Conservation (phyloP, 2,797 vertebrate genomes). For the Spondyliosoma cantharus region DNA sequence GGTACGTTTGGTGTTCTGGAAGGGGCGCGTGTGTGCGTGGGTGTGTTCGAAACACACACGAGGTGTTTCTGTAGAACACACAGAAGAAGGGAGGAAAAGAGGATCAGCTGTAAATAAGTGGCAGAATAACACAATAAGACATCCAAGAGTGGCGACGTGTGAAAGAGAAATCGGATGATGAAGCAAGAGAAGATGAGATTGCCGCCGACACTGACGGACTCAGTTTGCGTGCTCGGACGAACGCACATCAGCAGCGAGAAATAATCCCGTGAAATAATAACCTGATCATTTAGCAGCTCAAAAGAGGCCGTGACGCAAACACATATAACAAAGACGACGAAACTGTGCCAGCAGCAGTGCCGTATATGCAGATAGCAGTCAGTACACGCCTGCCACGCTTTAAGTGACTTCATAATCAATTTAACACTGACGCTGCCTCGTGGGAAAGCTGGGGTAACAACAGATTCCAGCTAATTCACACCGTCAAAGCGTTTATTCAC, state of each 20-base stretch:
- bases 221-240: slow-evolving; percentile 35
- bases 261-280: slow-evolving; percentile 43
- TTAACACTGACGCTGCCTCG: slow-evolving; percentile 27
- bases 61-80: slow-evolving; percentile 36
- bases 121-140: slow-evolving; percentile 58
- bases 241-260: slow-evolving; percentile 33
- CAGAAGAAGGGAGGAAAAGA: not conserved
- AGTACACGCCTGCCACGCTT: slow-evolving; percentile 38
- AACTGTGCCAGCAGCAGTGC: slow-evolving; percentile 28
- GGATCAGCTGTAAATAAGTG: slow-evolving; percentile 55
- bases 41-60: slow-evolving; percentile 23
- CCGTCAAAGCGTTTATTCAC: slow-evolving; percentile 8
- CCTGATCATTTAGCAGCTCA: slow-evolving; percentile 40
- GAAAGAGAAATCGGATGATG: slow-evolving; percentile 58
- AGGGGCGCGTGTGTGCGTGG: not conserved
- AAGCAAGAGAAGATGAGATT: slow-evolving; percentile 33
- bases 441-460: slow-evolving; percentile 41
- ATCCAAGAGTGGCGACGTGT: slow-evolving; percentile 55
- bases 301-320: slow-evolving; percentile 40
- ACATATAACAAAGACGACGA: slow-evolving; percentile 21
- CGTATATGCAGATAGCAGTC: slow-evolving; percentile 18
- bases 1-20: slow-evolving; percentile 22
- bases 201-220: slow-evolving; percentile 52
- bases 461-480: slow-evolving; percentile 28
- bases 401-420: slow-evolving; percentile 48